phyloP scores from a whole-genome alignment of 2,888 invertebrate genomes.

The Zootermopsis nevadensis region DNA sequence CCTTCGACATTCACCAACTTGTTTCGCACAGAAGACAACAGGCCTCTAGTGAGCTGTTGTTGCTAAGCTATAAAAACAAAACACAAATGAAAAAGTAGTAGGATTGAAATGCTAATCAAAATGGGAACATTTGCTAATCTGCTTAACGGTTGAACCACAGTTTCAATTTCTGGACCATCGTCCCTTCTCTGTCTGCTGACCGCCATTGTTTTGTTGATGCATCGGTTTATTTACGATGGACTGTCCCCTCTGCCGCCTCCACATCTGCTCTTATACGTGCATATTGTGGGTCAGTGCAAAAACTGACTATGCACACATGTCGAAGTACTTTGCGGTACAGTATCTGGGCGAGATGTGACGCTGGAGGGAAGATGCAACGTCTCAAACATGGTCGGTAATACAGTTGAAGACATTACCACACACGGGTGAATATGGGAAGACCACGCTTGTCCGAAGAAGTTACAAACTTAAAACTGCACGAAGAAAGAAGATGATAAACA shows the following conservation, averaged over 20 bases:
- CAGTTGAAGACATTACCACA: too few species aligned
- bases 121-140: not conserved
- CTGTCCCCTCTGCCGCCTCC: not conserved
- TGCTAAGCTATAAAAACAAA: constrained; percentile 8
- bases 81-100: not conserved
- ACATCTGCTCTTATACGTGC: not conserved
- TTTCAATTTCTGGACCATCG: not conserved
- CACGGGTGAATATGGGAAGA: too few species aligned
- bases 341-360: too few species aligned
- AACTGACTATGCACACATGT: not conserved
- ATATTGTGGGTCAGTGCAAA: not conserved
- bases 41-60: not conserved
- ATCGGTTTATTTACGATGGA: constrained; percentile 8
- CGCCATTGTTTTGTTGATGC: constrained; percentile 1
- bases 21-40: not conserved
- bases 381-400: too few species aligned
- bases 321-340: too few species aligned
- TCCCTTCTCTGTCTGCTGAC: not conserved
- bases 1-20: not conserved
- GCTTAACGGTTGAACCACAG: not conserved
- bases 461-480: too few species aligned
- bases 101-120: constrained; percentile 24
- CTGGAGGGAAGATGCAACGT: too few species aligned
- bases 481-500: too few species aligned
- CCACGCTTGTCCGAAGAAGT: too few species aligned